Evolutionary conservation across 2,113 vertebrate species (phyloP).

Genomic region (Saimiri boliviensis): DNA sequence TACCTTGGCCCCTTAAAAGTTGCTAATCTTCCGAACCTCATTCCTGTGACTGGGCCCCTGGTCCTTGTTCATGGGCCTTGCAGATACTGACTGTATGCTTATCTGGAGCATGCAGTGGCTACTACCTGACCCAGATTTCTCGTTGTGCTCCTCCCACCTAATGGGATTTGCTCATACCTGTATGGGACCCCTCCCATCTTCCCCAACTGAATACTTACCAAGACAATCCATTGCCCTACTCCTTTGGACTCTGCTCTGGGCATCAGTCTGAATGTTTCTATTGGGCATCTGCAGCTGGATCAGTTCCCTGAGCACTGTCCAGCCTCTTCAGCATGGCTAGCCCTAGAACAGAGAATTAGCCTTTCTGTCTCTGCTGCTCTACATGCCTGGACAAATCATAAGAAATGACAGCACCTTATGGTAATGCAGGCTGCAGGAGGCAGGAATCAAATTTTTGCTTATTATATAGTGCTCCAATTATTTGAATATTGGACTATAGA

Average conservation of each 20-base stretch:
- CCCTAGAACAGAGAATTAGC: background rate
- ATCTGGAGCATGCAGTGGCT: background rate
- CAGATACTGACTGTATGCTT: background rate
- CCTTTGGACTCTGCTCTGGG: background rate
- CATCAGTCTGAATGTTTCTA: background rate
- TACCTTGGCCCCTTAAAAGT: background rate
- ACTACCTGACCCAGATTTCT: background rate
- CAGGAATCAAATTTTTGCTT: background rate
- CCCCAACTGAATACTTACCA: background rate
- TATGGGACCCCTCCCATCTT: background rate
- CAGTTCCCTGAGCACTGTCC: background rate
- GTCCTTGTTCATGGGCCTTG: background rate
- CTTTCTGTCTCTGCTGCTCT: background rate
- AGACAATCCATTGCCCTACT: background rate
- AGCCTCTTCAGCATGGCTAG: background rate
- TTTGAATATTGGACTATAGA: background rate
- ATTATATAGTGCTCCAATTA: background rate
- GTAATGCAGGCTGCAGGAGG: background rate
- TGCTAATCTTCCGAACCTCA: background rate
- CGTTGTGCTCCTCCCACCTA: background rate
- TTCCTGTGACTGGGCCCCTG: background rate
- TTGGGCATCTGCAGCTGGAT: background rate
- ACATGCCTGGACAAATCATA: background rate
- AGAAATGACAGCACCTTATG: too few species aligned
- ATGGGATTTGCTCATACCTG: background rate